Percentiles rank a stretch among this genome's conserved stretches.
Evolutionary conservation across 2,113 vertebrate genomes (phyloP).

Genomic region (Nymphicus hollandicus): DNA sequence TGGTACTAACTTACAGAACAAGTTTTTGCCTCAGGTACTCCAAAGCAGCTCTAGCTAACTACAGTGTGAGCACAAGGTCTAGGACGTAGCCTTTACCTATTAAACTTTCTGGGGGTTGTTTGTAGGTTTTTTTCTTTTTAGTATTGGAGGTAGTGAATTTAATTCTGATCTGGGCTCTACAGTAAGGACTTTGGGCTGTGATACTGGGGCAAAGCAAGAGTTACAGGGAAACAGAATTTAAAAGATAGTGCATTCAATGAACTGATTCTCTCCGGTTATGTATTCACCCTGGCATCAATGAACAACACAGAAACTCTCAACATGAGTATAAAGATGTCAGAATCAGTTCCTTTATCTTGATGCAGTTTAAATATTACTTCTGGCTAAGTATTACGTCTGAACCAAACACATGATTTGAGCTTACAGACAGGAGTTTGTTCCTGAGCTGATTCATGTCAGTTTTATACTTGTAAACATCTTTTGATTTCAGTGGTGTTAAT

Average conservation of each 20-base stretch:
- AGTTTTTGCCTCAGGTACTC: background rate
- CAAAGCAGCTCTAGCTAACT: background rate
- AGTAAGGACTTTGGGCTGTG: background rate
- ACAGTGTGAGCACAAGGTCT: background rate
- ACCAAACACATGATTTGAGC: constrained; percentile 26
- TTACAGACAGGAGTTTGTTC: constrained; percentile 11
- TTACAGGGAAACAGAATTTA: background rate
- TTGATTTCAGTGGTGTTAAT: constrained; percentile 4
- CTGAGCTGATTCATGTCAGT: constrained; percentile 29
- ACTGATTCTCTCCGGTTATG: background rate
- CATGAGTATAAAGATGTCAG: constrained; percentile 30
- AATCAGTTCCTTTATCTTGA: constrained; percentile 24
- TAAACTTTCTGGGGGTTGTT: background rate
- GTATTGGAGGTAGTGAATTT: background rate
- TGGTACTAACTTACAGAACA: background rate
- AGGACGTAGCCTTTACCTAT: background rate
- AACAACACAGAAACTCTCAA: constrained; percentile 9
- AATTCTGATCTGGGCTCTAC: background rate
- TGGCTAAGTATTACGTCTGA: constrained; percentile 43
- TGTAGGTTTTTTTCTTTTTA: constrained; percentile 8
- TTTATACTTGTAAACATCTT: constrained; percentile 9
- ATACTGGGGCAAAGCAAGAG: background rate
- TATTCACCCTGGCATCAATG: constrained; percentile 28
- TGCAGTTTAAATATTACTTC: constrained; percentile 53
- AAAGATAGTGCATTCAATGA: background rate